Evolutionary conservation across 2,113 vertebrate genomes (phyloP), one percentile per base, ranked within the genome.

Genomic region (Trematocara marginatum): DNA sequence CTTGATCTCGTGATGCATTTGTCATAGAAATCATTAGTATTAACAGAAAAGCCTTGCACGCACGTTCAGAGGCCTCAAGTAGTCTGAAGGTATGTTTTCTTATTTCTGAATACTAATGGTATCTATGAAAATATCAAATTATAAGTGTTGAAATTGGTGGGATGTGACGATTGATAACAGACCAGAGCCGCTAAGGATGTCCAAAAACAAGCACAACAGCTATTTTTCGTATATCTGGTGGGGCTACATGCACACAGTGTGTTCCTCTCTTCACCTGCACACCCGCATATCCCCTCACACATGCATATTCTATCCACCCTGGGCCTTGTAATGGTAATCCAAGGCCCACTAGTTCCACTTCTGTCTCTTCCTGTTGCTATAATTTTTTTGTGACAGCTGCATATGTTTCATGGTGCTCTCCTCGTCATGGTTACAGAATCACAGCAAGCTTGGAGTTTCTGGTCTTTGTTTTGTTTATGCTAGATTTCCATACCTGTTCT

Each of bases 391-490:
- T 95, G 93, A 94, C 90, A 89, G 95, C 95, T 95, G 92, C 93
- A 94, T 95, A 92, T 81, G 90, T 94, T 88, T 95, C 96, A 95
- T 97, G 96, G 96, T 98, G 97, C 96, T 88, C 76, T 91, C 92
- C 96, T 97, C 97, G 96, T 98, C 97, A 97, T 98, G 96, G 97
- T 97, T 96, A 96, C 95, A 93, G 96, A 97, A 97, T 97, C 97
- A 97, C 97, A 96, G 97, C 95, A 97, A 98, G 97, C 96, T 97
- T 98, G 97, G 97, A 96, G 90, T 93, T 94, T 96, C 91, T 95
- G 88, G 93, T 95, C 92, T 90, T 95, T 53, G 92, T 95, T 97
- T 97, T 96, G 91, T 94, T 92, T 86, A 93, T 95, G 95, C 95
- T 95, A 96, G 93, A 94, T 94, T 94, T 95, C 94, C 92, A 95